Percentiles rank a stretch among this genome's conserved stretches.
Evolutionary conservation across 2,888 invertebrate genomes (phyloP).

Genomic region (Drosophila cognata): DNA sequence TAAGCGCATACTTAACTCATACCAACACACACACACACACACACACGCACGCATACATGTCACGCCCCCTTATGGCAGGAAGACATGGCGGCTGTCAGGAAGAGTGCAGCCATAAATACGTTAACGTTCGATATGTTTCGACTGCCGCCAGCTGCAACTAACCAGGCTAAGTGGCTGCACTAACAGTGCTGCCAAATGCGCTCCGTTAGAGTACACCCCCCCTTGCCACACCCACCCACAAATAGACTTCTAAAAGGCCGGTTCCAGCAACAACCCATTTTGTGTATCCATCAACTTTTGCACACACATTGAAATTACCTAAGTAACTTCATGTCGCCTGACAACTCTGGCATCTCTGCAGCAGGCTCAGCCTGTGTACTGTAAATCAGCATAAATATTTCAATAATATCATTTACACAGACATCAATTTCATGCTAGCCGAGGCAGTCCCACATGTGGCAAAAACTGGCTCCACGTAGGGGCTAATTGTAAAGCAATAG

Average conservation of each 20-base stretch:
- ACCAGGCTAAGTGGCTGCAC: conserved; percentile 72
- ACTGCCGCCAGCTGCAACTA: conserved; percentile 64
- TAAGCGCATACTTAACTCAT: conserved; percentile 27
- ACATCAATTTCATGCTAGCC: conserved; percentile 1
- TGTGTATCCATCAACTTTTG: conserved; percentile 41
- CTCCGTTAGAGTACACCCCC: conserved; percentile 8
- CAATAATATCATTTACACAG: conserved; percentile 27
- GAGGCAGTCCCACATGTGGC: neutral
- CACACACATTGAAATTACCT: conserved; percentile 61
- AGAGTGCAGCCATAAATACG: conserved; percentile 76
- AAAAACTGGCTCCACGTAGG: neutral
- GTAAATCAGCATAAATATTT: conserved; percentile 22
- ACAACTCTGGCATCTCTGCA: conserved; percentile 6
- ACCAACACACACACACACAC: neutral
- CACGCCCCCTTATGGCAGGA: conserved; percentile 21
- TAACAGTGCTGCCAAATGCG: conserved; percentile 57
- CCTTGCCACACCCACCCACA: neutral
- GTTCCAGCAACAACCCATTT: conserved; percentile 31
- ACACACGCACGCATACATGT: neutral
- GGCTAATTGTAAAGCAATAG: conserved; percentile 13
- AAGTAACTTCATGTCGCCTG: conserved; percentile 43
- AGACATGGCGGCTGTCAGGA: conserved; percentile 63
- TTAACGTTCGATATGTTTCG: conserved; percentile 72
- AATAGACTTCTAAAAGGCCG: conserved; percentile 17
- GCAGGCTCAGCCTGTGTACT: neutral